Percentiles rank a stretch among this genome's conserved stretches.
Evolutionary conservation across 2,113 vertebrate genomes (phyloP).

Genomic region (Daphoenositta chrysoptera): DNA sequence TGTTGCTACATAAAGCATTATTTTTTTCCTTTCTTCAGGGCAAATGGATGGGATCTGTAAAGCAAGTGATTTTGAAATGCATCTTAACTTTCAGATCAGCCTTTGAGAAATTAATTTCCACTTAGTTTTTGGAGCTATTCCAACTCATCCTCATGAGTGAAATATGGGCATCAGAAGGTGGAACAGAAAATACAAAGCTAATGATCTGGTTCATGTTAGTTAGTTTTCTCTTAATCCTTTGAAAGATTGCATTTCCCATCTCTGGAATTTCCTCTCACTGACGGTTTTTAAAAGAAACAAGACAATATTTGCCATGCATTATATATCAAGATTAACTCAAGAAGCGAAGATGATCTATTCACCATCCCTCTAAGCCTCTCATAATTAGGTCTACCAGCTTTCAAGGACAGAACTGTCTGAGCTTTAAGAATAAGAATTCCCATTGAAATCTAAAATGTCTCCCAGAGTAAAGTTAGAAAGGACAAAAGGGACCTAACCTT

Average conservation of each 20-base stretch:
- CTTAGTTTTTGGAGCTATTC: conserved; percentile 49
- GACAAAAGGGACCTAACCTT: not conserved
- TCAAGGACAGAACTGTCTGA: conserved; percentile 36
- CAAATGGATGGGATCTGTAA: conserved; percentile 28
- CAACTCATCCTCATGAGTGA: conserved; percentile 53
- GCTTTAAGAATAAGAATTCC: not conserved
- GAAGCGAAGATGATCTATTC: conserved; percentile 49
- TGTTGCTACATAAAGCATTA: conserved; percentile 19
- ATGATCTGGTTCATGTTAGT: conserved; percentile 71
- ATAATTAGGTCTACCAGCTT: conserved; percentile 50
- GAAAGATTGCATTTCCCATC: conserved; percentile 53
- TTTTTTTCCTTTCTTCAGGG: conserved; percentile 16
- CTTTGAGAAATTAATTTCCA: conserved; percentile 58
- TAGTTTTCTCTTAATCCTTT: conserved; percentile 68
- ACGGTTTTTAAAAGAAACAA: conserved; percentile 57
- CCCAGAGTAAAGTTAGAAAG: not conserved
- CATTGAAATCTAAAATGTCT: not conserved
- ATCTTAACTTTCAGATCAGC: conserved; percentile 56
- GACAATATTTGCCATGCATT: conserved; percentile 59
- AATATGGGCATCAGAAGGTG: conserved; percentile 62
- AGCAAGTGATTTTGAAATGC: conserved; percentile 38
- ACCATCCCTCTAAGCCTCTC: conserved; percentile 49
- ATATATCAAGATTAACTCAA: conserved; percentile 60
- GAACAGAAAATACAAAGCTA: conserved; percentile 70
- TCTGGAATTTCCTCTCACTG: conserved; percentile 40